Evolutionary conservation across 2,888 invertebrate genomes (phyloP), one percentile per base, ranked within the genome.

Genomic region (Ophioninae sp.): DNA sequence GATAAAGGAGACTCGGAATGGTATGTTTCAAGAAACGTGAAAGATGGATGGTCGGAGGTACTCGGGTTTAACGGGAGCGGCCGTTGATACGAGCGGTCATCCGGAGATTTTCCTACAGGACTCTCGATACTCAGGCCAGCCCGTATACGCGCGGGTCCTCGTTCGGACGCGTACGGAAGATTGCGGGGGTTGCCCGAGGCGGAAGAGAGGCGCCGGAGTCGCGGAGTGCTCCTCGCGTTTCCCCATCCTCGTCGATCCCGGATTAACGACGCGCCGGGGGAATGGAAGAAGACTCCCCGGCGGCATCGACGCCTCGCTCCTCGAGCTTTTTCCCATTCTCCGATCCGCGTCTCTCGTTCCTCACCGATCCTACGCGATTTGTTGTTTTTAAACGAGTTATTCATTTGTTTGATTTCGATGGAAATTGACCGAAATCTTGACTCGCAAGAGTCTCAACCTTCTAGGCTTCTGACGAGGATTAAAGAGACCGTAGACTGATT

Each of bases 181-280:
- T 17, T 71, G 71, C 61, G 76, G 81, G 83, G 77, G 80, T 64
- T 41, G 68, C 80, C 51, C 69, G 56, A 72, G 30, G 76, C 44
- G 41, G 59, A 64, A 41, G 61, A 69, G 64, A 51, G n/a, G n/a
- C 69, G 78, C 71, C 37, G 63, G 63, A 41, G 37, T n/a, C 37
- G 51, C 61, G 67, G 72, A 76, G 74, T 72, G 72, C 73, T 72
- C 79, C 58, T 20, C 61, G 61, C 67, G 63, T 69, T 74, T 75
- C 69, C 22, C 74, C 64, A 64, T 73, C 67, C 61, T 39, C 79
- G 74, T 80, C 74, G 59, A 41, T 76, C 65, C 41, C 51, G 59
- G 67, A 81, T 77, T 51, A 76, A 81, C 76, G 76, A 72, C 76
- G 67, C 67, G 37, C 13, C 56, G 44, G 65, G 51, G 63, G 44